Percentiles rank a stretch among this genome's conserved stretches.
Evolutionary conservation across 2,113 vertebrate species (phyloP).

Genomic region (Eulemur rufifrons): DNA sequence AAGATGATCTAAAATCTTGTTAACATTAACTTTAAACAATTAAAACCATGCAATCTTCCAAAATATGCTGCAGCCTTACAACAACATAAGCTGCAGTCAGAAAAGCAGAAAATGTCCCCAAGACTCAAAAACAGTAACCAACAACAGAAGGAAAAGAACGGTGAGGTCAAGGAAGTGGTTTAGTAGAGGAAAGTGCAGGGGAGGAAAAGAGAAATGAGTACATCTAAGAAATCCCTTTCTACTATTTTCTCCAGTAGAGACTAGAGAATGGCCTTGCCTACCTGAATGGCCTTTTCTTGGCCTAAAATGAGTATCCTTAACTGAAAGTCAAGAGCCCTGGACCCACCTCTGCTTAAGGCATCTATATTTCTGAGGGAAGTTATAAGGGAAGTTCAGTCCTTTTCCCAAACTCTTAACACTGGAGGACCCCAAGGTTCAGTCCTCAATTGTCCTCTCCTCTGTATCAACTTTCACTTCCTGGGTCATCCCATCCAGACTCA

Average conservation of each 20-base stretch:
- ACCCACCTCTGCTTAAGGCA: neutral
- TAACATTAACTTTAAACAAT: neutral
- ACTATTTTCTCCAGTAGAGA: neutral
- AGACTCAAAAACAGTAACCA: neutral
- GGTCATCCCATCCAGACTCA: neutral
- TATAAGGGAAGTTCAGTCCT: neutral
- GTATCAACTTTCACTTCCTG: neutral
- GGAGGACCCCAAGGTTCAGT: neutral
- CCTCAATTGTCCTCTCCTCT: neutral
- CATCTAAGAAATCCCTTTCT: neutral
- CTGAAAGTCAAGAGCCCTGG: neutral
- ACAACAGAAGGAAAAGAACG: neutral
- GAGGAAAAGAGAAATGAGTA: neutral
- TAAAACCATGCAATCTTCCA: neutral
- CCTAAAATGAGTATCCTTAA: neutral
- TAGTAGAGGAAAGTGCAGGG: neutral
- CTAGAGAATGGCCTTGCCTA: neutral
- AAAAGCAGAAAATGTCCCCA: neutral
- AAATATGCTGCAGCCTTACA: neutral
- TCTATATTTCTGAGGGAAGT: neutral
- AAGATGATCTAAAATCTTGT: conserved; percentile 3
- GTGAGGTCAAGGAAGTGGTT: neutral
- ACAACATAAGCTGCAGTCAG: neutral
- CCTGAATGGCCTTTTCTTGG: neutral
- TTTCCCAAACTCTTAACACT: neutral